Conservation (phyloP, 2,113 vertebrate genomes). For the Urocolius indicus region DNA sequence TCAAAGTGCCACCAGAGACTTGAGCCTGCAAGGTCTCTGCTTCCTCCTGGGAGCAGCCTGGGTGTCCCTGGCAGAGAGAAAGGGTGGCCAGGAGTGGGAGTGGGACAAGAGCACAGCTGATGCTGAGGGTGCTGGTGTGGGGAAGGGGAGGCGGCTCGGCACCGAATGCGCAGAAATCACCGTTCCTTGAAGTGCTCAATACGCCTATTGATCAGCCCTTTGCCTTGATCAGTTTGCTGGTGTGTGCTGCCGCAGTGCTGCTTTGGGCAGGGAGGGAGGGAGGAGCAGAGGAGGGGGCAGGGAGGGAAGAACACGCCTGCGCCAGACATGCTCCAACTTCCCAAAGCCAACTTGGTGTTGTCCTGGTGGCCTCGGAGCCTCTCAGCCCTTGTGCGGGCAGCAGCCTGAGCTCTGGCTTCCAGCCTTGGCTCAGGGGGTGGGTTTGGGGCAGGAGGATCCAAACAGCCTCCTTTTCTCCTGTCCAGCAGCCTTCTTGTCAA, state of each 20-base stretch:
- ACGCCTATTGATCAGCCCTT: slow-evolving; percentile 74
- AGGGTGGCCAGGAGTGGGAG: not conserved
- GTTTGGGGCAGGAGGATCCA: not conserved
- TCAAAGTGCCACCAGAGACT: not conserved
- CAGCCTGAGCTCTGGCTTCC: not conserved
- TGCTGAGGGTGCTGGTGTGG: not conserved
- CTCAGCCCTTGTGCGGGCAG: not conserved
- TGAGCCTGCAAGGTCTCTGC: not conserved
- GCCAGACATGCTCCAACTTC: not conserved
- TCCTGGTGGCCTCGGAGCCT: not conserved
- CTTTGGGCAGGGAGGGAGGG: slow-evolving; percentile 37
- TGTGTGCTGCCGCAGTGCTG: slow-evolving; percentile 67
- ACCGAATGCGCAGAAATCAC: slow-evolving; percentile 79
- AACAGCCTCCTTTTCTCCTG: not conserved
- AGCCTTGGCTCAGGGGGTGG: fast-evolving
- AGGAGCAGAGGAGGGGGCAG: not conserved
- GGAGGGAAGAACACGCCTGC: not conserved
- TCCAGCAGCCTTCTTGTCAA: not conserved
- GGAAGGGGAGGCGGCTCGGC: not conserved
- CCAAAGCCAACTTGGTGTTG: not conserved
- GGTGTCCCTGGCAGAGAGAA: not conserved
- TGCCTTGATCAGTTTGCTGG: slow-evolving; percentile 70
- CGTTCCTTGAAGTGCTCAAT: slow-evolving; percentile 82
- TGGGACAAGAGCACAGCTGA: not conserved
- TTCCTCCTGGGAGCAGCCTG: not conserved